A percentile compares a stretch with the other conserved stretches of the same genome.
phyloP scores from a whole-genome alignment of 2,113 vertebrate species.

The Amphiprion ocellaris region DNA sequence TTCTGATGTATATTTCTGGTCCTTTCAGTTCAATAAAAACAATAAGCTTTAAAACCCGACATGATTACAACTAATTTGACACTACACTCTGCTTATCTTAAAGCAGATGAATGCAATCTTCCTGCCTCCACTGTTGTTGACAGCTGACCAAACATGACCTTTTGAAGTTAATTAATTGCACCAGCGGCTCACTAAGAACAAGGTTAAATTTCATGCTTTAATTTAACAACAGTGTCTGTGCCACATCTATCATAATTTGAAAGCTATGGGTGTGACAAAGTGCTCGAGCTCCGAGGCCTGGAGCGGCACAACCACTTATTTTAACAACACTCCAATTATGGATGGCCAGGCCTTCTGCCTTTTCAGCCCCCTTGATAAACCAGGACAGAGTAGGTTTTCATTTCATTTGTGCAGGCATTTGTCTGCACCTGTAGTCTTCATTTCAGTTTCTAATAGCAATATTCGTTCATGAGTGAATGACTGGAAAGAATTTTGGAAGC shows the following conservation, averaged over 20 bases:
- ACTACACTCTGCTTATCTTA: neutral
- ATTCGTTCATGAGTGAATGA: neutral
- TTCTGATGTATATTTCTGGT: too few relatives aligned
- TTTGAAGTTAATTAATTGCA: constrained; percentile 76
- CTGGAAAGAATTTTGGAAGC: constrained; percentile 7
- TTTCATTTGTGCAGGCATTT: constrained; percentile 19
- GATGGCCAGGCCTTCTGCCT: constrained; percentile 25
- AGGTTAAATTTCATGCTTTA: constrained; percentile 69
- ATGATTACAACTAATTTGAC: neutral
- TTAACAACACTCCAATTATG: constrained; percentile 49
- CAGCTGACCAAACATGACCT: constrained; percentile 69
- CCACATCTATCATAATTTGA: constrained; percentile 77
- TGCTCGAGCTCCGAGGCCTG: constrained; percentile 41
- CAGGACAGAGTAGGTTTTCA: constrained; percentile 20
- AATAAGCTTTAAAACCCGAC: too few relatives aligned
- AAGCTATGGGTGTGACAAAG: constrained; percentile 63
- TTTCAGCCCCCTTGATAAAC: constrained; percentile 17
- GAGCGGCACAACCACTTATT: constrained; percentile 43
- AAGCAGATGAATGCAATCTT: constrained; percentile 14
- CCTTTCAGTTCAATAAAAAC: too few relatives aligned
- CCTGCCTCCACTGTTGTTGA: constrained; percentile 32
- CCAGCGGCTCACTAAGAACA: constrained; percentile 68
- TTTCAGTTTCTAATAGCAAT: constrained; percentile 1
- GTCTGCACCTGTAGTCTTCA: neutral
- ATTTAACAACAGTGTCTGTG: constrained; percentile 65